Conservation (phyloP, 2,113 vertebrate species). For the Pithys albifrons region DNA sequence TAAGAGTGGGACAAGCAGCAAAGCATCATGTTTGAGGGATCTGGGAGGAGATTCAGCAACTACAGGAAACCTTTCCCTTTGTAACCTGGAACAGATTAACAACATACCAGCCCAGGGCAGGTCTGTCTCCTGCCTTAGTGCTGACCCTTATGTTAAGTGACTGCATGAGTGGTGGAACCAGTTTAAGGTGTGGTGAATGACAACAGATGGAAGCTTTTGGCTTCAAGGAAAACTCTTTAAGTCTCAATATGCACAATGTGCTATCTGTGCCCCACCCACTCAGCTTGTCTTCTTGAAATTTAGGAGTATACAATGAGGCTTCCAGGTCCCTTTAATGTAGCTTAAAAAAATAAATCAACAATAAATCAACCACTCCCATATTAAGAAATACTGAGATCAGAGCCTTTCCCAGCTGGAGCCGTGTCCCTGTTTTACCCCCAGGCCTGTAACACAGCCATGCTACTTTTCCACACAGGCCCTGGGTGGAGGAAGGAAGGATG, state of each 20-base stretch:
- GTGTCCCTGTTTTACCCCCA: neutral
- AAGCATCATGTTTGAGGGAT: neutral
- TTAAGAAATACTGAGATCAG: neutral
- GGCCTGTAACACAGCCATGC: neutral
- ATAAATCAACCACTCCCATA: neutral
- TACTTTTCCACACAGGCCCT: fast-evolving
- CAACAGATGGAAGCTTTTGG: neutral
- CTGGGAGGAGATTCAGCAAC: neutral
- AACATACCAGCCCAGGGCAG: neutral
- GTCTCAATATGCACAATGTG: neutral
- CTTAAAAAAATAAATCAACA: neutral
- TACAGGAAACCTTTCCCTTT: neutral
- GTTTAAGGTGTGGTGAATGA: neutral
- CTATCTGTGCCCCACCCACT: neutral
- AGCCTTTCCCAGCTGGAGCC: neutral
- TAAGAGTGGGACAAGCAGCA: neutral
- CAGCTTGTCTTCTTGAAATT: neutral
- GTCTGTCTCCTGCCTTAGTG: neutral
- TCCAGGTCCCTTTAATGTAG: neutral
- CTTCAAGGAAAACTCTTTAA: neutral
- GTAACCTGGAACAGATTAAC: neutral
- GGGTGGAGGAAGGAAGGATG: neutral
- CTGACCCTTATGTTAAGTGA: neutral
- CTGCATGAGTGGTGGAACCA: neutral
- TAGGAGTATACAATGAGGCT: neutral